These are phyloP conservation scores for Rhagoletis pomonella DNA, from an alignment of 1,140 invertebrate genomes.

Conservation along the genomic window DNA sequence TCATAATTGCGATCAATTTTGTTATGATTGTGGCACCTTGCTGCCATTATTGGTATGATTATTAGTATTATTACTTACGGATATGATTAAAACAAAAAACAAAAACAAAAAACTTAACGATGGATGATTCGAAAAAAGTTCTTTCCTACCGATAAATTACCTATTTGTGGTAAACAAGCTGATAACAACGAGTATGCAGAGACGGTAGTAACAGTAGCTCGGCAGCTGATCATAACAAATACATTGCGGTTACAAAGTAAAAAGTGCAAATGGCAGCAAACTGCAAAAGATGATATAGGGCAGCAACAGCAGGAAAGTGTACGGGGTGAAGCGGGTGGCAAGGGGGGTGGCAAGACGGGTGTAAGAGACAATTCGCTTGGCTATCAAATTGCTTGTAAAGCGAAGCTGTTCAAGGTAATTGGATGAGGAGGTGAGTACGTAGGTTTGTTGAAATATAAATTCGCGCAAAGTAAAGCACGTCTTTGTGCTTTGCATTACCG, in stretches of 20 bases:
- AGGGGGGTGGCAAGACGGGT: not conserved
- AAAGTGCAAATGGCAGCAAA: slow-evolving; percentile 20
- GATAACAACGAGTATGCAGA: slow-evolving; percentile 51
- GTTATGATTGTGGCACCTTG: slow-evolving; percentile 33
- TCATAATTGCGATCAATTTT: slow-evolving; percentile 42
- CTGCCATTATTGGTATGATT: not conserved
- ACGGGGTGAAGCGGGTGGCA: not conserved
- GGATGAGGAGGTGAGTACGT: not conserved
- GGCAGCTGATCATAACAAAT: not conserved
- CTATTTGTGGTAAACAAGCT: slow-evolving; percentile 69
- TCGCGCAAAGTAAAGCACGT: no score
- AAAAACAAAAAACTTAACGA: not conserved
- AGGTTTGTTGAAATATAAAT: not conserved
- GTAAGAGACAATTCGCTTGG: not conserved
- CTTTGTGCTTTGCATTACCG: not conserved
- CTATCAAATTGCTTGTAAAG: not conserved
- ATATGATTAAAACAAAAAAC: slow-evolving; percentile 12
- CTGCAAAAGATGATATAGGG: not conserved
- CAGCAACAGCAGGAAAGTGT: not conserved
- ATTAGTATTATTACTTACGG: slow-evolving; percentile 13
- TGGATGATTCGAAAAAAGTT: slow-evolving; percentile 6
- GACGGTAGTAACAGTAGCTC: no score
- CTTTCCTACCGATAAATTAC: slow-evolving; percentile 37
- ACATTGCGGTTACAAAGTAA: slow-evolving; percentile 7
- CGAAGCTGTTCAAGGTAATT: not conserved